Conservation (phyloP, 2,797 vertebrate genomes). For the Malacoctenus gilli region DNA sequence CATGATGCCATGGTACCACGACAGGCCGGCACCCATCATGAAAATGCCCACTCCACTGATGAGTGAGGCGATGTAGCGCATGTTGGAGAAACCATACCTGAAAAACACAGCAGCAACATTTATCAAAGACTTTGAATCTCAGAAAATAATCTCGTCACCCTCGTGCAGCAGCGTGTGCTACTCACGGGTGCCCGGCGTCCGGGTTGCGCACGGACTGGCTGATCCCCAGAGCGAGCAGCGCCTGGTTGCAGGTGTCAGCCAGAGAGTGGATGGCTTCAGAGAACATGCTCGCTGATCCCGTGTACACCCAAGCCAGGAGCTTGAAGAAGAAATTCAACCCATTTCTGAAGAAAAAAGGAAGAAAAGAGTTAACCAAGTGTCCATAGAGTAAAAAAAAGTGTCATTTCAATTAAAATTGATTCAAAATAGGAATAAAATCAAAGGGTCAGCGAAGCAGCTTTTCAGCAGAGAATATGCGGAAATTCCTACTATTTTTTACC, state of each 20-base stretch:
- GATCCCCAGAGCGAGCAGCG: slow-evolving; percentile 93
- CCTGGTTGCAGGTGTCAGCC: slow-evolving; percentile 98
- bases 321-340: slow-evolving; percentile 99
- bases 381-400: too few relatives aligned
- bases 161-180: too few relatives aligned
- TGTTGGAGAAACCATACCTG: slow-evolving; percentile 98
- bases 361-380: slow-evolving; percentile 30
- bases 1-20: slow-evolving; percentile 98
- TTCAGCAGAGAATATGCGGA: too few relatives aligned
- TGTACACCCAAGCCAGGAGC: slow-evolving; percentile 98
- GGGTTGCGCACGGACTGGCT: slow-evolving; percentile 95
- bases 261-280: slow-evolving; percentile 98
- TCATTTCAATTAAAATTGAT: too few relatives aligned
- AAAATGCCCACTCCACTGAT: slow-evolving; percentile 99
- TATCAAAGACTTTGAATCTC: too few relatives aligned
- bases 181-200: slow-evolving; percentile 95
- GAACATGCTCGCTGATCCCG: slow-evolving; percentile 98
- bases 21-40: slow-evolving; percentile 99
- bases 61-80: slow-evolving; percentile 98
- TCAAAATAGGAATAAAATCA: too few relatives aligned
- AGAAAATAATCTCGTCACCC: too few relatives aligned
- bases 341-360: slow-evolving; percentile 83
- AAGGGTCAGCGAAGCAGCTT: too few relatives aligned
- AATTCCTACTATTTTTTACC: too few relatives aligned
- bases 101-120: too few relatives aligned